Conservation (phyloP, 2,797 vertebrate species). For the Morus bassanus region DNA sequence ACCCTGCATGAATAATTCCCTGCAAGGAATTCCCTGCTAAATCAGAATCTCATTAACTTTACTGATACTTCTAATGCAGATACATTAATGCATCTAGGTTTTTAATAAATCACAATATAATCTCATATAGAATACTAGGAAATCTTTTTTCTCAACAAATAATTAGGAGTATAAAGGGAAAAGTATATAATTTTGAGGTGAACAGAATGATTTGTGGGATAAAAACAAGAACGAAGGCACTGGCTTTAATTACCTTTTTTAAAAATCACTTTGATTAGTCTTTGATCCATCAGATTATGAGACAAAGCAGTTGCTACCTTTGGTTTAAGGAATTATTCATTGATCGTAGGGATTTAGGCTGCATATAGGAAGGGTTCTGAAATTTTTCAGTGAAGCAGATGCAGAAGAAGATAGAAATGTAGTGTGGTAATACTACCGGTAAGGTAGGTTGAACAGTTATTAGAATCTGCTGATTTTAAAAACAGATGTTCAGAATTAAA, state of each 20-base stretch:
- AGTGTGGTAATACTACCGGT: neutral
- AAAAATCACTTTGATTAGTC: neutral
- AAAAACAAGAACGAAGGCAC: neutral
- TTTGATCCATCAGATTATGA: neutral
- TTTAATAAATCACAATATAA: neutral
- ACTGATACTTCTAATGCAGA: neutral
- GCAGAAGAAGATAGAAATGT: neutral
- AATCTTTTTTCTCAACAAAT: neutral
- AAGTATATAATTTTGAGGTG: neutral
- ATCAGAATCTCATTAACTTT: constrained; percentile 7
- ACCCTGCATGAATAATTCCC: neutral
- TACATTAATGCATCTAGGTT: neutral
- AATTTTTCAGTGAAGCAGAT: neutral
- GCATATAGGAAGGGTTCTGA: neutral
- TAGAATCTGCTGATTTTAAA: neutral
- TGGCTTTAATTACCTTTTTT: neutral
- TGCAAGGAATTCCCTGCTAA: neutral
- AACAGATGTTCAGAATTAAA: neutral
- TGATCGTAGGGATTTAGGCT: neutral
- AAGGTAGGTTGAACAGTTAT: neutral
- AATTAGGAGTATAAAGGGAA: neutral
- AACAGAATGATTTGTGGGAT: neutral
- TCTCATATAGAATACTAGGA: neutral
- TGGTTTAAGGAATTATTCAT: neutral
- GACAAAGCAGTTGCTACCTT: neutral